phyloP scores from a whole-genome alignment of 2,113 vertebrate species.

The Willisornis vidua region DNA sequence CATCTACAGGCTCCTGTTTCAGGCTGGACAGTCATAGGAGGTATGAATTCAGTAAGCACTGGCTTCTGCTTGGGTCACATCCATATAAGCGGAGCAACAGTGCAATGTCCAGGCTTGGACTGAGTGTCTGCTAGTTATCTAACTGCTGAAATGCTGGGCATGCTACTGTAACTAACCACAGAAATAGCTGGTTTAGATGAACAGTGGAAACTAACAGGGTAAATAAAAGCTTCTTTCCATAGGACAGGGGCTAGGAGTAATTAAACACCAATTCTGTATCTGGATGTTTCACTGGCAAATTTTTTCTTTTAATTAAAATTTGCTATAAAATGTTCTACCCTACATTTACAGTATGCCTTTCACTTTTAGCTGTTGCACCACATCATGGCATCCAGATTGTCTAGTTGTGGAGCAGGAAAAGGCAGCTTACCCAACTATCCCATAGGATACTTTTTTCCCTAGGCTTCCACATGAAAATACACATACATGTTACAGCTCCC shows the following conservation, averaged over 20 bases:
- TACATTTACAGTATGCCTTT: not conserved
- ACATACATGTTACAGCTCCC: not conserved
- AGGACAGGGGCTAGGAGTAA: not conserved
- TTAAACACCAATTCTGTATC: not conserved
- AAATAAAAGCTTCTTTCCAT: not conserved
- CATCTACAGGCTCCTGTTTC: not conserved
- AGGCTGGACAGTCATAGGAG: not conserved
- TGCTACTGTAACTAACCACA: not conserved
- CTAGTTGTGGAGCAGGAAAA: not conserved
- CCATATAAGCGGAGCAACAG: not conserved
- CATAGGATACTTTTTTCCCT: not conserved
- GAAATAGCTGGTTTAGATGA: not conserved
- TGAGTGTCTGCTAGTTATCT: not conserved
- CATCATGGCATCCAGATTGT: fast-evolving
- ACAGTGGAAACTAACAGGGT: not conserved
- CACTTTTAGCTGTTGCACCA: not conserved
- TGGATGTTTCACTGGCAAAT: not conserved
- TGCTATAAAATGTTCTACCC: fast-evolving
- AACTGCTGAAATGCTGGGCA: not conserved
- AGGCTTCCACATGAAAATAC: not conserved
- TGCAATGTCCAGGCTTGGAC: fast-evolving
- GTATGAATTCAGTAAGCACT: not conserved
- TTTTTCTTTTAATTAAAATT: not conserved
- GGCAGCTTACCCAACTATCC: fast-evolving
- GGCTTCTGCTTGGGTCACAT: not conserved